Evolutionary conservation across 2,113 vertebrate species (phyloP).

Genomic region (Dicentrarchus labrax): DNA sequence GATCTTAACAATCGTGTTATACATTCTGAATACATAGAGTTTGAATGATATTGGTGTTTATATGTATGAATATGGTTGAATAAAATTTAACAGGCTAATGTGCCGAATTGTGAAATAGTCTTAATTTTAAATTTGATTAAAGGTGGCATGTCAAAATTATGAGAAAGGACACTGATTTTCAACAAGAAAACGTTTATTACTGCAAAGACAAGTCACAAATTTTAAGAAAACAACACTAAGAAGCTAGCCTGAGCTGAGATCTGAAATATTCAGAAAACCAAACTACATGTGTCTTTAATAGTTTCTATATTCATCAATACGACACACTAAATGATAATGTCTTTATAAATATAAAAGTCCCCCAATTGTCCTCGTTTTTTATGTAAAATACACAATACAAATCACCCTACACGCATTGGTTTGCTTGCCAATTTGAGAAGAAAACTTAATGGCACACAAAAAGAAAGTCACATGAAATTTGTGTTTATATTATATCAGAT

Average conservation of each 20-base stretch:
- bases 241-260: conserved; percentile 91
- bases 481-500: conserved; percentile 85
- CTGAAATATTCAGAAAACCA: conserved; percentile 91
- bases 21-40: conserved; percentile 57
- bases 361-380: conserved; percentile 83
- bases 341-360: conserved; percentile 90
- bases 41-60: conserved; percentile 71
- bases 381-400: conserved; percentile 89
- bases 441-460: conserved; percentile 81
- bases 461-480: conserved; percentile 78
- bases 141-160: background rate
- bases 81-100: conserved; percentile 71
- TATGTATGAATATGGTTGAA: conserved; percentile 75
- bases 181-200: conserved; percentile 90
- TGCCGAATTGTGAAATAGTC: background rate
- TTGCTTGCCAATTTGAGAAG: conserved; percentile 83
- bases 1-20: conserved; percentile 59
- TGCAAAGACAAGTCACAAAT: conserved; percentile 89
- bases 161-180: conserved; percentile 53
- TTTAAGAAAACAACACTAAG: conserved; percentile 89
- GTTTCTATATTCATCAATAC: conserved; percentile 85
- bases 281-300: conserved; percentile 90
- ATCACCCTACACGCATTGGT: conserved; percentile 85
- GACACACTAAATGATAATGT: conserved; percentile 88
- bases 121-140: background rate